These are phyloP conservation scores for Helobdella robusta DNA, from an alignment of 2,888 invertebrate species.

Conservation along the genomic window DNA sequence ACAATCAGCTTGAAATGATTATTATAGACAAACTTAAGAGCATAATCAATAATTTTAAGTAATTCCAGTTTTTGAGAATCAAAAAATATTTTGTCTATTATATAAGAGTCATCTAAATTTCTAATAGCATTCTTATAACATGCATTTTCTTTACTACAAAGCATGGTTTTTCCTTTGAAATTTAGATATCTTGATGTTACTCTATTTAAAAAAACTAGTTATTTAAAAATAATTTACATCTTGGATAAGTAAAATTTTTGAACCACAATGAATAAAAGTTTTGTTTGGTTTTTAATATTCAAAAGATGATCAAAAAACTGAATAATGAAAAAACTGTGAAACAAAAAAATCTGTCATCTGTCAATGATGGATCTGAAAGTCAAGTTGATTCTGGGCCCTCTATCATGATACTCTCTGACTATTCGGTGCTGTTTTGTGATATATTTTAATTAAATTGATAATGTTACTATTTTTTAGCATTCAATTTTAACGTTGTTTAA, in stretches of 20 bases:
- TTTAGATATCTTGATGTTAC: neutral
- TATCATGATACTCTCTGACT: conserved; percentile 49
- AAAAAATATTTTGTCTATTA: no score
- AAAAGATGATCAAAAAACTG: neutral
- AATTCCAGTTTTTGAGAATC: no score
- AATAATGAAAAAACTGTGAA: neutral
- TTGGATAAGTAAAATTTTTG: conserved; percentile 10
- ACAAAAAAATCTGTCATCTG: neutral
- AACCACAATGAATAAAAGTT: no score
- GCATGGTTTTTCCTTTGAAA: conserved; percentile 1
- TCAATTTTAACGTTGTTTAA: neutral
- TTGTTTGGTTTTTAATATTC: neutral
- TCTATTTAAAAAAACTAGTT: neutral
- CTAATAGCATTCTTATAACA: no score
- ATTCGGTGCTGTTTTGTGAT: conserved; percentile 44
- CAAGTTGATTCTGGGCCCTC: conserved; percentile 48
- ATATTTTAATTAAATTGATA: neutral
- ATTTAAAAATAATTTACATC: neutral
- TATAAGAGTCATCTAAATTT: no score
- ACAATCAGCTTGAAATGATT: no score
- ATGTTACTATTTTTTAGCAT: neutral
- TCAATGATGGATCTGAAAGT: conserved; percentile 49
- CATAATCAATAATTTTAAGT: no score
- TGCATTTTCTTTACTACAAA: no score
- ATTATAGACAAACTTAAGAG: no score